Evolutionary conservation across 2,888 invertebrate species (phyloP).

Genomic region (Aspidiotus destructor): DNA sequence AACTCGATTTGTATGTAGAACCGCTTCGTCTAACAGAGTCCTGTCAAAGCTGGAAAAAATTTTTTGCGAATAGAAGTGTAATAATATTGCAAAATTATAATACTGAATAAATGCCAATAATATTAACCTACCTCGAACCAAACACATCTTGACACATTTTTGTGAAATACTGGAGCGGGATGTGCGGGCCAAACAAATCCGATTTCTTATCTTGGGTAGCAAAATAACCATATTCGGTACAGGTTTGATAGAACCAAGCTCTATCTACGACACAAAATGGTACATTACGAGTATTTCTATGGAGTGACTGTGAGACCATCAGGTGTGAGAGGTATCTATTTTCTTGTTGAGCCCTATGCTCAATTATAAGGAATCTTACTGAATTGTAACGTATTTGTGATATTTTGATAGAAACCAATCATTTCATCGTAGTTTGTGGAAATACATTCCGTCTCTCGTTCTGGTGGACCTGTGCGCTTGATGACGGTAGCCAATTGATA

Average conservation of each 20-base stretch:
- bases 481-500: too few relatives aligned
- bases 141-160: conserved; percentile 76
- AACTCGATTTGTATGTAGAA: conserved; percentile 43
- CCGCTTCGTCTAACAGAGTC: too few relatives aligned
- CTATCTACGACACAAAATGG: conserved; percentile 49
- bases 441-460: too few relatives aligned
- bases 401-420: background rate
- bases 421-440: background rate
- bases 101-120: conserved; percentile 20
- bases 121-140: conserved; percentile 57
- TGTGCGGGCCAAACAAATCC: conserved; percentile 62
- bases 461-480: too few relatives aligned
- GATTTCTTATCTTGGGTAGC: conserved; percentile 65
- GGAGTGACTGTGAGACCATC: background rate
- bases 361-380: background rate
- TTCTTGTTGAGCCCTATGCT: too few relatives aligned
- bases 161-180: conserved; percentile 66
- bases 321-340: background rate
- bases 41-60: too few relatives aligned
- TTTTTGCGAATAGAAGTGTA: too few relatives aligned
- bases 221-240: conserved; percentile 91
- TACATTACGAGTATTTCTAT: background rate
- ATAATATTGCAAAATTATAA: background rate
- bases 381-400: background rate
- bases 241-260: conserved; percentile 91